Conservation (phyloP, 2,888 invertebrate genomes). For the Celastrina argiolus region DNA sequence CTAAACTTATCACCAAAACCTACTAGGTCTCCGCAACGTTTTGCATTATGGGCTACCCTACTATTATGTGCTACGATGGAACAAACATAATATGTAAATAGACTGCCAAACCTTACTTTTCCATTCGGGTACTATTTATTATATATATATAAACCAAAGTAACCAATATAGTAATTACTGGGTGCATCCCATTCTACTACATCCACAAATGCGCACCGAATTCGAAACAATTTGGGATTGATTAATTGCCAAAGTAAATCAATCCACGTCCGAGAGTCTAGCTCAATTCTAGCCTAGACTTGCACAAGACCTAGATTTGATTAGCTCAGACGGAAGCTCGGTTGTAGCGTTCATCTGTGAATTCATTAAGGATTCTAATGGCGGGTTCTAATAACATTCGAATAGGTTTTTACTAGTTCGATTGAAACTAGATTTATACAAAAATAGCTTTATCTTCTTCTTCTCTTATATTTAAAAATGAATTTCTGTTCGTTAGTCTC, state of each 20-base stretch:
- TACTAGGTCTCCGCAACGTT: no score
- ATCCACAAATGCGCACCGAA: background rate
- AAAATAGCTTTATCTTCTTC: no score
- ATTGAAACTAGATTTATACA: no score
- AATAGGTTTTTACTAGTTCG: background rate
- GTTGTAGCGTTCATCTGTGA: constrained; percentile 1
- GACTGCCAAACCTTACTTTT: no score
- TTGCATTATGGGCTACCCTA: no score
- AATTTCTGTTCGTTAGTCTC: no score
- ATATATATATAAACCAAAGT: no score
- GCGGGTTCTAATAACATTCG: background rate
- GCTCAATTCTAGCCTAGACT: constrained; percentile 8
- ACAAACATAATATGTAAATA: no score
- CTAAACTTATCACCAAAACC: no score
- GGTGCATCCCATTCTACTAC: background rate
- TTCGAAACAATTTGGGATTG: constrained; percentile 4
- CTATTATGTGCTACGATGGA: no score
- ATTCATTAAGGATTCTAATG: constrained; percentile 3
- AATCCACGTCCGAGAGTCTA: background rate
- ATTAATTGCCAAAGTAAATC: constrained; percentile 6
- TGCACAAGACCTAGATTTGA: constrained; percentile 4
- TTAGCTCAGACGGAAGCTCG: constrained; percentile 10
- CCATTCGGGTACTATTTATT: no score
- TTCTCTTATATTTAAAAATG: no score
- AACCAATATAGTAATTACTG: background rate